A percentile compares a stretch with the other conserved stretches of the same genome.
Conservation (phyloP, 1,140 invertebrate genomes). For the Leptonema lineaticorne region DNA sequence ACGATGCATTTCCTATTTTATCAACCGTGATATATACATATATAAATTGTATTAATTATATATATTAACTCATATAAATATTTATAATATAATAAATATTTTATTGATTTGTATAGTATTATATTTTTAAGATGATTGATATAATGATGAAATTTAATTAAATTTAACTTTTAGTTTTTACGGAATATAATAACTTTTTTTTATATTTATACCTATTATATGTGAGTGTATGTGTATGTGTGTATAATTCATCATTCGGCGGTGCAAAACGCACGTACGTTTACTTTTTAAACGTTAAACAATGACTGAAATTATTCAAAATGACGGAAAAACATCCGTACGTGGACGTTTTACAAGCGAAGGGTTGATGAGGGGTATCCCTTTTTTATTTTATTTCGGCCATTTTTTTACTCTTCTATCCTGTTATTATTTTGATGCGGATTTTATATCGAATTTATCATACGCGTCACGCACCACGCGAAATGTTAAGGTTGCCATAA, state of each 20-base stretch:
- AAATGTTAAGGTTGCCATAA: not conserved
- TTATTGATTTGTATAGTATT: no score
- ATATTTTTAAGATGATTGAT: no score
- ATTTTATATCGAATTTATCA: constrained; percentile 33
- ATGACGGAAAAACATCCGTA: constrained; percentile 7
- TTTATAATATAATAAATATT: no score
- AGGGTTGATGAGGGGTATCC: not conserved
- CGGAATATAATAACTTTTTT: not conserved
- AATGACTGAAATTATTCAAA: constrained; percentile 41
- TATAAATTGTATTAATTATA: no score
- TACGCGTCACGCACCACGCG: constrained; percentile 34
- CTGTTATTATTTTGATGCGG: not conserved
- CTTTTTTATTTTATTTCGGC: no score
- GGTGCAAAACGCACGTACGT: constrained; percentile 21
- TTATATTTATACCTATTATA: not conserved
- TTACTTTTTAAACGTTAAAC: constrained; percentile 40
- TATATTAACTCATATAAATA: no score
- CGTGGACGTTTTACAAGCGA: not conserved
- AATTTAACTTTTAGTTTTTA: no score
- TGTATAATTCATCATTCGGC: not conserved
- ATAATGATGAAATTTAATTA: no score
- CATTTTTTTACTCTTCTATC: no score
- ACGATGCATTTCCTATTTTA: no score
- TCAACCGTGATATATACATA: no score
- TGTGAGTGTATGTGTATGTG: not conserved